These are phyloP conservation scores for Phalacrocorax aristotelis DNA, from an alignment of 2,113 vertebrate genomes.

Conservation along the genomic window DNA sequence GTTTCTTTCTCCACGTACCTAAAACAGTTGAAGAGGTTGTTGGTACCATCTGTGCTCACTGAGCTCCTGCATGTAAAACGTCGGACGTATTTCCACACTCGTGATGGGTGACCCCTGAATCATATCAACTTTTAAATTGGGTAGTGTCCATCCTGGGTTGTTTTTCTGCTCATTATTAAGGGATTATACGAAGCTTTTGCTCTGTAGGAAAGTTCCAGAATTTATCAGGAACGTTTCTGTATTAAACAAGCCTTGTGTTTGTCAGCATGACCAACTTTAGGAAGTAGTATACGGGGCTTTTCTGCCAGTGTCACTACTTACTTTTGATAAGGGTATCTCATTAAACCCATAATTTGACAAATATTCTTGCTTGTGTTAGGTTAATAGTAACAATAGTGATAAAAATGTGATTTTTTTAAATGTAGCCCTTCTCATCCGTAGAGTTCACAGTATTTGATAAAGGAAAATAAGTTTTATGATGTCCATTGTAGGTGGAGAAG, in stretches of 20 bases:
- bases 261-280: neutral
- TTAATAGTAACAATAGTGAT: neutral
- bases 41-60: neutral
- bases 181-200: neutral
- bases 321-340: neutral
- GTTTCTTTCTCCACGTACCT: neutral
- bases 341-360: neutral
- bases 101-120: neutral
- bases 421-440: neutral
- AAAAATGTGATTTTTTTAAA: neutral
- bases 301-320: neutral
- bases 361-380: neutral
- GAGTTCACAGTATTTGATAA: neutral
- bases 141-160: neutral
- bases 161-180: neutral
- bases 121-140: neutral
- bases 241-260: neutral
- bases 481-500: neutral
- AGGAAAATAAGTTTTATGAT: neutral
- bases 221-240: neutral
- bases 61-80: neutral
- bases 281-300: neutral
- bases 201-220: neutral
- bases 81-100: neutral
- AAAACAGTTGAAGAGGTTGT: neutral